A percentile compares a stretch with the other conserved stretches of the same genome.
phyloP scores from a whole-genome alignment of 2,888 invertebrate genomes.

The Drosophila peninsularis region DNA sequence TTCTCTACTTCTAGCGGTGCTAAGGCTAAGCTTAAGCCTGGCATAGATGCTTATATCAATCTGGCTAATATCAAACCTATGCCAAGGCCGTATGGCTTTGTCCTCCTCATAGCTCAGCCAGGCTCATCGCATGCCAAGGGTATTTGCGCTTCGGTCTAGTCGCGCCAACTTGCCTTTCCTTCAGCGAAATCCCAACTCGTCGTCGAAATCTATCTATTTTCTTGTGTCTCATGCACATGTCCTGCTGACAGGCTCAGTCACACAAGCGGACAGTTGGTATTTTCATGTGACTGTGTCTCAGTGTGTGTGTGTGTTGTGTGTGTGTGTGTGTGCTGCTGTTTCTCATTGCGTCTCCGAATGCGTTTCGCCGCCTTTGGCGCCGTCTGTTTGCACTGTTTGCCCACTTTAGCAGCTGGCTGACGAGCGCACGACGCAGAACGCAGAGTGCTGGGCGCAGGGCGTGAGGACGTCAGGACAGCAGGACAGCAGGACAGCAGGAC shows the following conservation, averaged over 20 bases:
- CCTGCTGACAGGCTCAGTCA: constrained; percentile 78
- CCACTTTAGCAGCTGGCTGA: constrained; percentile 21
- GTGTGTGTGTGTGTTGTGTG: constrained; percentile 13
- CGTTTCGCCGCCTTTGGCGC: constrained; percentile 66
- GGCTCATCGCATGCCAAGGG: too few relatives aligned
- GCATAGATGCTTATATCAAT: too few relatives aligned
- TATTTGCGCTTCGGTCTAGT: not conserved
- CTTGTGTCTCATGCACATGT: constrained; percentile 63
- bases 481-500: constrained; percentile 8
- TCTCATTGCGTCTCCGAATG: constrained; percentile 72
- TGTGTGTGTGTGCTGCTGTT: constrained; percentile 12
- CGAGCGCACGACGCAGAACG: constrained; percentile 1
- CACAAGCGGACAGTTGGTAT: constrained; percentile 75
- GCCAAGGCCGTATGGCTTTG: too few relatives aligned
- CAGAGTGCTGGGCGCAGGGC: not conserved
- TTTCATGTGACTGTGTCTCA: constrained; percentile 54
- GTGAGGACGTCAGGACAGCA: too few relatives aligned
- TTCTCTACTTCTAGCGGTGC: not conserved
- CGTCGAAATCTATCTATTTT: constrained; percentile 74
- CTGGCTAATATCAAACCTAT: too few relatives aligned
- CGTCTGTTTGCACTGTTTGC: constrained; percentile 44
- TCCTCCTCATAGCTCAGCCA: not conserved
- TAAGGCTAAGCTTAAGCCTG: not conserved
- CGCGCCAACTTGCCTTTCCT: constrained; percentile 23
- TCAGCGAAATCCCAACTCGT: constrained; percentile 47